Percentiles rank a stretch among this genome's conserved stretches.
phyloP scores from a whole-genome alignment of 2,797 vertebrate genomes.

The Capromys pilorides region DNA sequence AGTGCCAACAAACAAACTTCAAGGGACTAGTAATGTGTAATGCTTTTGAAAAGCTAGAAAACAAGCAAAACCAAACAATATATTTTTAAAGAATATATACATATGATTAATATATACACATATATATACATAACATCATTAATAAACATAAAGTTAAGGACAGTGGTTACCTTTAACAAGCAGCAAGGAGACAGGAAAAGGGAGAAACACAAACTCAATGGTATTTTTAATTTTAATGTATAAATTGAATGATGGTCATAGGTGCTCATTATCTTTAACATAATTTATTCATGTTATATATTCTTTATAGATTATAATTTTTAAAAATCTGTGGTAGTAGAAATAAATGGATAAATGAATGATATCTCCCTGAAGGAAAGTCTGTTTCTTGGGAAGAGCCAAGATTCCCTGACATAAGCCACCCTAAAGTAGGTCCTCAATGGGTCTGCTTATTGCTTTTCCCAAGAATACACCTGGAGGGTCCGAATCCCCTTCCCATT shows the following conservation, averaged over 20 bases:
- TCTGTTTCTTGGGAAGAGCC: conserved; percentile 60
- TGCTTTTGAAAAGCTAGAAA: conserved; percentile 58
- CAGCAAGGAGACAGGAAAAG: not conserved
- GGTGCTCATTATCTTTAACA: conserved; percentile 61
- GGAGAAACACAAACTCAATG: conserved; percentile 49
- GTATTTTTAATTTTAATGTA: conserved; percentile 68
- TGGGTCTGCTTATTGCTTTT: conserved; percentile 7
- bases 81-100: conserved; percentile 55
- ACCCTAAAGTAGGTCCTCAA: conserved; percentile 49
- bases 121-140: conserved; percentile 20
- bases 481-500: not conserved
- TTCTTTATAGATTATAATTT: conserved; percentile 66
- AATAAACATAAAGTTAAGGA: conserved; percentile 56
- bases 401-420: conserved; percentile 73
- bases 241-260: conserved; percentile 43
- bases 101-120: conserved; percentile 5
- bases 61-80: conserved; percentile 57
- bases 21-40: not conserved
- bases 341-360: conserved; percentile 60
- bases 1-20: conserved; percentile 48
- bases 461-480: not conserved
- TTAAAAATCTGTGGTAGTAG: conserved; percentile 34
- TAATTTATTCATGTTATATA: conserved; percentile 75
- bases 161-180: conserved; percentile 12
- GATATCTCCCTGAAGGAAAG: conserved; percentile 73